Conservation (phyloP, 2,888 invertebrate species). For the Caenorhabditis japonica region DNA sequence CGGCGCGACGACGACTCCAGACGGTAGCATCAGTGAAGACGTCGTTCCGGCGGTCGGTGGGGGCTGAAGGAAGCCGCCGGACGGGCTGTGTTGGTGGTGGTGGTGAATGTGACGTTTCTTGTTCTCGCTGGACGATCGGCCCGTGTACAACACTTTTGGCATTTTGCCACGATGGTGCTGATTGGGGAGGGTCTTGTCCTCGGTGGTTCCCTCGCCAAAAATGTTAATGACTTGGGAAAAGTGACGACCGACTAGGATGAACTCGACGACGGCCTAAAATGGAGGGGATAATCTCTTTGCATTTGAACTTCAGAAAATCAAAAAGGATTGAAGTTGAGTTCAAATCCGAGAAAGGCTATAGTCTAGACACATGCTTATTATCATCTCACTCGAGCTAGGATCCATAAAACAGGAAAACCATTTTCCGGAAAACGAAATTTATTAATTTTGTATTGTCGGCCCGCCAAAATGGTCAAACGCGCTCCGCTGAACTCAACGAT, state of each 20-base stretch:
- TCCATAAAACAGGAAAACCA: too few species aligned
- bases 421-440: too few species aligned
- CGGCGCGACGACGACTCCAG: too few species aligned
- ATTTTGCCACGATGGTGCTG: constrained; percentile 37
- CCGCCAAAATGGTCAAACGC: too few species aligned
- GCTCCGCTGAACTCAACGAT: too few species aligned
- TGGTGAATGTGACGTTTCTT: constrained; percentile 25
- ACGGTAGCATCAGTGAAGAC: constrained; percentile 12
- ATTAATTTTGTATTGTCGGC: too few species aligned
- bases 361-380: constrained; percentile 6
- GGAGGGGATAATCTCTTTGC: too few species aligned
- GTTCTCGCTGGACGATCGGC: constrained; percentile 29
- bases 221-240: constrained; percentile 64
- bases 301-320: too few species aligned
- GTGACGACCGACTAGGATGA: constrained; percentile 62
- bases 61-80: not conserved
- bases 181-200: constrained; percentile 29
- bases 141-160: constrained; percentile 31
- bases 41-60: not conserved
- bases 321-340: too few species aligned
- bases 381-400: not conserved
- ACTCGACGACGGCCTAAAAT: constrained; percentile 70
- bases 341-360: not conserved
- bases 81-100: constrained; percentile 18
- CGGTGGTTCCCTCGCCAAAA: constrained; percentile 51